These are phyloP conservation scores for Chelon labrosus DNA, from an alignment of 2,797 vertebrate species.

Conservation along the genomic window DNA sequence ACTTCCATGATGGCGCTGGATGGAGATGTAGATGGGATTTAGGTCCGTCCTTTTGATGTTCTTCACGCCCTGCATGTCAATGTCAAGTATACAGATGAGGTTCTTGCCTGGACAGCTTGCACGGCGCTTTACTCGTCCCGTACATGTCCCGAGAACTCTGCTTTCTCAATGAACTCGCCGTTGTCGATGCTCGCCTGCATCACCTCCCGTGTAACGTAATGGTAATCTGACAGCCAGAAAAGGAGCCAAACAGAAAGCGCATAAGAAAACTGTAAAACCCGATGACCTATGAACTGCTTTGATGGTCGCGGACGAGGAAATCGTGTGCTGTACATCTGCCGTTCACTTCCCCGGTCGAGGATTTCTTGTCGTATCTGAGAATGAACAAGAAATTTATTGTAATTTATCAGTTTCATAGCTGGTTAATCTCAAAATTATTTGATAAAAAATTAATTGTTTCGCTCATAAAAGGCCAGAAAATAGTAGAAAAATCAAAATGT, in stretches of 20 bases:
- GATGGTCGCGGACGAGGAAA: not conserved
- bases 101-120: constrained; percentile 92
- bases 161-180: constrained; percentile 93
- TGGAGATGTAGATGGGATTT: constrained; percentile 92
- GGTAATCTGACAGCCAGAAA: constrained; percentile 89
- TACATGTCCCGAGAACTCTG: constrained; percentile 95
- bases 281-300: not conserved
- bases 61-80: constrained; percentile 97
- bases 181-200: constrained; percentile 90
- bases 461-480: not conserved
- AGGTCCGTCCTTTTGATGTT: constrained; percentile 94
- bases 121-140: constrained; percentile 95
- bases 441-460: not conserved
- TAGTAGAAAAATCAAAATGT: not conserved
- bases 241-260: not conserved
- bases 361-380: constrained; percentile 93
- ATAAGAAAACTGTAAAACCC: not conserved
- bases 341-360: constrained; percentile 92
- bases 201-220: constrained; percentile 91
- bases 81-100: constrained; percentile 96
- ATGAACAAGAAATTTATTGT: constrained; percentile 6
- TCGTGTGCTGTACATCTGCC: constrained; percentile 89
- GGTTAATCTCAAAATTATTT: not conserved
- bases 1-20: constrained; percentile 92
- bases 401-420: not conserved